These are phyloP conservation scores for Macrotis lagotis DNA, from an alignment of 2,113 vertebrate genomes.

Conservation along the genomic window DNA sequence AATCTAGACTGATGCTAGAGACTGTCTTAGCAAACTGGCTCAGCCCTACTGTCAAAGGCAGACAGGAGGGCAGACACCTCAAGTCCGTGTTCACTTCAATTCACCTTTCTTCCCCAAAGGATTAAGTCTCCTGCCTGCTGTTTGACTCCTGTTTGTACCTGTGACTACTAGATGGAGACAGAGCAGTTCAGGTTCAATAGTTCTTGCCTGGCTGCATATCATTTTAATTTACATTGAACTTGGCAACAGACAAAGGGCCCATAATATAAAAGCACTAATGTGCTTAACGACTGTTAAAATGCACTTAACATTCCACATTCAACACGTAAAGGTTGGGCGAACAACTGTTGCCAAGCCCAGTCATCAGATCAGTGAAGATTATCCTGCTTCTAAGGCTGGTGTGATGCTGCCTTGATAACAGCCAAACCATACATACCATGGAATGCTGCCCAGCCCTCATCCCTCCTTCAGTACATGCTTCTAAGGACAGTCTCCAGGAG, in stretches of 20 bases:
- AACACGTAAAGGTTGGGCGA: conserved; percentile 54
- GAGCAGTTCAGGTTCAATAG: background rate
- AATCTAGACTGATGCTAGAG: background rate
- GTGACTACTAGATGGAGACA: background rate
- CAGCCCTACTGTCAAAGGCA: background rate
- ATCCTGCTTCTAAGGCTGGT: background rate
- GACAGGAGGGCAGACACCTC: background rate
- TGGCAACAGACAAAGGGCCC: conserved; percentile 28
- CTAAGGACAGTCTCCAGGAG: conserved; percentile 6
- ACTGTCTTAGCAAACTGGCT: background rate
- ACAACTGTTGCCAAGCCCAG: background rate
- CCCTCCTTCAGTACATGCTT: background rate
- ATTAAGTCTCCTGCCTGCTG: background rate
- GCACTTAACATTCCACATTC: conserved; percentile 69
- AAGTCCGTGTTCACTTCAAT: background rate
- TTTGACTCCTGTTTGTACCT: background rate
- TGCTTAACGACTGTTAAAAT: conserved; percentile 61
- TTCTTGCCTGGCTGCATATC: background rate
- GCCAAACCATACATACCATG: background rate
- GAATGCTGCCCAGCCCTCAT: background rate
- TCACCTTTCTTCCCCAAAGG: background rate
- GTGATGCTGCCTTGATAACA: conserved; percentile 21
- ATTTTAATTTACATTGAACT: conserved; percentile 36
- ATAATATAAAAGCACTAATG: background rate
- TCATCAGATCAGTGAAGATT: conserved; percentile 26